phyloP scores from a whole-genome alignment of 2,113 vertebrate species.

The Nettapus auritus region DNA sequence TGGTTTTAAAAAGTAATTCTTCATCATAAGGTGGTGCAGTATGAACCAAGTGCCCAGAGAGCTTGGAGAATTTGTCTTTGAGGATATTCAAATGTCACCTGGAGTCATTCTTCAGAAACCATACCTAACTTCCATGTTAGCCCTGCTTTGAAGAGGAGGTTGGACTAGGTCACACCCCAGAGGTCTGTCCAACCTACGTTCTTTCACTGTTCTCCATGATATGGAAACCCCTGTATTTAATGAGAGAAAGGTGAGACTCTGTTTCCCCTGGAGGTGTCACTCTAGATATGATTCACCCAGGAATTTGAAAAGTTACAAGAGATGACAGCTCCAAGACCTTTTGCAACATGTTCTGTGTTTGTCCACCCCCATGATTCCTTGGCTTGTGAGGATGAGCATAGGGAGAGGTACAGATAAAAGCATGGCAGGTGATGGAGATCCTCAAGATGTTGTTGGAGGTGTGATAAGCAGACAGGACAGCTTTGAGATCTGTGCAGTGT shows the following conservation, averaged over 20 bases:
- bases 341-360: background rate
- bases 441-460: background rate
- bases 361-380: background rate
- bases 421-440: background rate
- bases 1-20: background rate
- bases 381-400: background rate
- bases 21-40: background rate
- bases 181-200: background rate
- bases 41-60: background rate
- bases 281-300: background rate
- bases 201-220: background rate
- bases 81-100: background rate
- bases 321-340: background rate
- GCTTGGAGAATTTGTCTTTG: background rate
- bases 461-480: background rate
- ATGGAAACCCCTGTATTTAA: background rate
- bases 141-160: background rate
- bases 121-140: background rate
- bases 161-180: background rate
- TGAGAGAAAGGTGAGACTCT: background rate
- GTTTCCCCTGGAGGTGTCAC: background rate
- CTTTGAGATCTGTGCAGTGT: background rate
- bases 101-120: background rate
- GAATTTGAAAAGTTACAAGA: background rate
- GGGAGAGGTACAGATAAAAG: background rate